These are phyloP conservation scores for Antheraea yamamai DNA, from an alignment of 2,888 invertebrate species.

Conservation along the genomic window DNA sequence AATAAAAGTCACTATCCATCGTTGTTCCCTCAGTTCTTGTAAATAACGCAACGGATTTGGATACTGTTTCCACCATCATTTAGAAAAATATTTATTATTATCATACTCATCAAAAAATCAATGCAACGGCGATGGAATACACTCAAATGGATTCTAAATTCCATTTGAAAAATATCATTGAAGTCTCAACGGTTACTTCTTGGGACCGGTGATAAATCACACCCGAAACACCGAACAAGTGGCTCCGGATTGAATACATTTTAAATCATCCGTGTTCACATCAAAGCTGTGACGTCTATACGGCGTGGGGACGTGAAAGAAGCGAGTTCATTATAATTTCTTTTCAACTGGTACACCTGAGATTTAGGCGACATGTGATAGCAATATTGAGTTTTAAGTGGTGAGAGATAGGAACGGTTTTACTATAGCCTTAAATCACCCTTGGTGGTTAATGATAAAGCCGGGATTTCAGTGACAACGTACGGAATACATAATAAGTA, in stretches of 20 bases:
- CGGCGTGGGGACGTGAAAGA: conserved; percentile 40
- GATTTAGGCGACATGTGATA: conserved; percentile 31
- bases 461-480: conserved; percentile 30
- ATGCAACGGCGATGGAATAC: neutral
- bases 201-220: neutral
- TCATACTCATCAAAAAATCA: neutral
- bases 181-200: neutral
- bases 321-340: conserved; percentile 58
- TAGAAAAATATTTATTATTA: too few species aligned
- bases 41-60: too few species aligned
- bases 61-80: too few species aligned
- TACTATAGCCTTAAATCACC: conserved; percentile 16
- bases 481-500: conserved; percentile 37
- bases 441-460: conserved; percentile 34
- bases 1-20: too few species aligned
- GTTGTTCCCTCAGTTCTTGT: too few species aligned
- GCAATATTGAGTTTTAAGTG: neutral
- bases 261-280: conserved; percentile 47
- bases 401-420: conserved; percentile 19
- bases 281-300: conserved; percentile 44
- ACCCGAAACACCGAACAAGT: conserved; percentile 33
- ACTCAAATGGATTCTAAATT: conserved; percentile 4
- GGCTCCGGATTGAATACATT: conserved; percentile 42
- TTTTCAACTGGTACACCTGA: conserved; percentile 56
- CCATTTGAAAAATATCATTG: conserved; percentile 12